Evolutionary conservation across 2,797 vertebrate genomes (phyloP).

Genomic region (Pangasius larnaudii): DNA sequence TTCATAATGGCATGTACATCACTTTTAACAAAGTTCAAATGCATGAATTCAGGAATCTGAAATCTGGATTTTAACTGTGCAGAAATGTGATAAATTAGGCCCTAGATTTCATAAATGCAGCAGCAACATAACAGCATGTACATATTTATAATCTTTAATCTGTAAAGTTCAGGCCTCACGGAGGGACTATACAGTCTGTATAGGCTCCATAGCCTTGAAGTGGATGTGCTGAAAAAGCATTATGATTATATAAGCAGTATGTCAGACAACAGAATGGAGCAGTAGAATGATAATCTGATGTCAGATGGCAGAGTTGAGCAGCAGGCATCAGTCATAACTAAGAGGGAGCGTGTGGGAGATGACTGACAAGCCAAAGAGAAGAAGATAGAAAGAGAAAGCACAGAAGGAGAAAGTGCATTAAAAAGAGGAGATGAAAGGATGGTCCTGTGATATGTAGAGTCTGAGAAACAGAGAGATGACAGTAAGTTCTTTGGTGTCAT

Average conservation of each 20-base stretch:
- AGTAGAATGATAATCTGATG: conserved; percentile 76
- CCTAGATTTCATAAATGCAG: neutral
- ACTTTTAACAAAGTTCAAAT: neutral
- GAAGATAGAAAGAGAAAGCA: conserved; percentile 39
- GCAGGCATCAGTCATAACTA: conserved; percentile 70
- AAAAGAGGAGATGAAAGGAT: neutral
- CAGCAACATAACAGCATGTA: neutral
- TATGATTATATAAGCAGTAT: conserved; percentile 74
- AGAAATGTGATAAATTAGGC: neutral
- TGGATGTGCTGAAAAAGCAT: conserved; percentile 64
- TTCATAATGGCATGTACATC: neutral
- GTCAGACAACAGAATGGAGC: conserved; percentile 71
- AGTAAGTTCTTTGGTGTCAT: neutral
- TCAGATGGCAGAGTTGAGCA: conserved; percentile 70
- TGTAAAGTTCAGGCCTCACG: neutral
- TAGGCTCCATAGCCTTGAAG: neutral
- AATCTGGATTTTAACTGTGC: neutral
- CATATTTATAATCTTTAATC: neutral
- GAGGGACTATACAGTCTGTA: neutral
- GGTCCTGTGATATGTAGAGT: neutral
- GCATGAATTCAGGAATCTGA: neutral
- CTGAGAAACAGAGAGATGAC: conserved; percentile 1
- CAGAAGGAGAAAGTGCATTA: conserved; percentile 30
- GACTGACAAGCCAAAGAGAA: conserved; percentile 11
- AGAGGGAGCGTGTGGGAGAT: neutral